These are phyloP conservation scores for Cordylochernes scorpioides DNA, from an alignment of 2,888 invertebrate species.

Conservation along the genomic window DNA sequence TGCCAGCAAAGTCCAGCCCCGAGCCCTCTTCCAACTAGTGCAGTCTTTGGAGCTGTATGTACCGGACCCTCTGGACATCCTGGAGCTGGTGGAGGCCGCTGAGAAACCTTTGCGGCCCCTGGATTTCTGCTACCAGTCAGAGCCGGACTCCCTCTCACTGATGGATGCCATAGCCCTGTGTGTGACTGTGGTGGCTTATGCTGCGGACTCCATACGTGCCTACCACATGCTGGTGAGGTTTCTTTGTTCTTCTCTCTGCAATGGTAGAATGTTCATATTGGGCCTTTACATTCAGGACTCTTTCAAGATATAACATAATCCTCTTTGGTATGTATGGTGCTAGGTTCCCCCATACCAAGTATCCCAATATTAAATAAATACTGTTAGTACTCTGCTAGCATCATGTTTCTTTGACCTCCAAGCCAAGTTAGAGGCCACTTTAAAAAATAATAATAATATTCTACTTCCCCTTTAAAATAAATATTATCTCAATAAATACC, in stretches of 20 bases:
- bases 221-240: conserved; percentile 34
- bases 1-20: conserved; percentile 66
- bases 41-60: conserved; percentile 77
- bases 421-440: too few relatives aligned
- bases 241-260: neutral
- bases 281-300: too few relatives aligned
- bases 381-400: too few relatives aligned
- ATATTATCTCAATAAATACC: too few relatives aligned
- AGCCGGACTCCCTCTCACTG: conserved; percentile 84
- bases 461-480: too few relatives aligned
- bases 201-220: conserved; percentile 55
- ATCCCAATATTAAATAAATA: too few relatives aligned
- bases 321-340: neutral
- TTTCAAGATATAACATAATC: neutral
- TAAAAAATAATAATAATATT: too few relatives aligned
- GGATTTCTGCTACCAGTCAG: conserved; percentile 95
- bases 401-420: too few relatives aligned
- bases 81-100: conserved; percentile 26
- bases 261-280: neutral
- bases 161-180: conserved; percentile 92
- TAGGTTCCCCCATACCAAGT: too few relatives aligned
- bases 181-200: conserved; percentile 93
- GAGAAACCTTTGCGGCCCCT: conserved; percentile 56
- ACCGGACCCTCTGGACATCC: conserved; percentile 73
- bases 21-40: conserved; percentile 45